phyloP scores from a whole-genome alignment of 2,113 vertebrate species.

The Struthio camelus region DNA sequence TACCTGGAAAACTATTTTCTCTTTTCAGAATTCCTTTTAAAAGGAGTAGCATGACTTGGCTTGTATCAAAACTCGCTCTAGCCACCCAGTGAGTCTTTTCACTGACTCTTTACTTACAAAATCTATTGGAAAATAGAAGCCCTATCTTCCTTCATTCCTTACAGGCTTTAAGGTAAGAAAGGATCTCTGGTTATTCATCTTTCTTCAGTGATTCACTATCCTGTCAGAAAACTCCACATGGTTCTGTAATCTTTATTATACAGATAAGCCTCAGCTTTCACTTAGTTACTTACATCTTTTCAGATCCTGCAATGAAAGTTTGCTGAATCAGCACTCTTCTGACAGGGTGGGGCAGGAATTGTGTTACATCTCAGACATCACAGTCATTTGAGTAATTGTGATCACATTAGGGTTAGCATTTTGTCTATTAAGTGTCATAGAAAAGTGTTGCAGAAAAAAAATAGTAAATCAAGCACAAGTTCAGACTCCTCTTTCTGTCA shows the following conservation, averaged over 20 bases:
- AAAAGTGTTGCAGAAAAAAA: neutral
- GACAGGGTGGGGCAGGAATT: neutral
- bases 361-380: neutral
- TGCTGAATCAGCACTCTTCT: neutral
- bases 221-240: neutral
- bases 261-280: neutral
- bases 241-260: neutral
- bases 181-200: neutral
- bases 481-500: conserved; percentile 16
- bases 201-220: neutral
- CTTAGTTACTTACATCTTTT: neutral
- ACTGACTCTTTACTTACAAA: neutral
- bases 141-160: neutral
- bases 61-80: neutral
- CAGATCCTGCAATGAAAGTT: neutral
- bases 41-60: neutral
- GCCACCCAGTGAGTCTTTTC: neutral
- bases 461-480: conserved; percentile 10
- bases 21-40: neutral
- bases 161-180: neutral
- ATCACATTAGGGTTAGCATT: too few relatives aligned
- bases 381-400: neutral
- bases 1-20: neutral
- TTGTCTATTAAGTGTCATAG: too few relatives aligned
- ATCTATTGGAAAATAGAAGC: neutral